These are phyloP conservation scores for Sarcophaga rosellei DNA, from an alignment of 2,888 invertebrate species.

Conservation along the genomic window DNA sequence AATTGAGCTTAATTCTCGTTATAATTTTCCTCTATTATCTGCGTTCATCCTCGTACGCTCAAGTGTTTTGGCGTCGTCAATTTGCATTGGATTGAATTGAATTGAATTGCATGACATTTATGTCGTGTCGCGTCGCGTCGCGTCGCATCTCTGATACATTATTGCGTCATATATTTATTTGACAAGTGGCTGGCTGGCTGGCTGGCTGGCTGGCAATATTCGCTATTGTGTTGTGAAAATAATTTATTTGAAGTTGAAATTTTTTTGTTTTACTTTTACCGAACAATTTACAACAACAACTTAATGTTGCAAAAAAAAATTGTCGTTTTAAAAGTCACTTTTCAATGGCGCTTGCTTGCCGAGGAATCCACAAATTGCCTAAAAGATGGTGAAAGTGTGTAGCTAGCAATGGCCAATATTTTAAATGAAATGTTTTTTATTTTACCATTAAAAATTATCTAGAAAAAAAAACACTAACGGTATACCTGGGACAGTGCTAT, in stretches of 20 bases:
- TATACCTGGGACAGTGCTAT: too few species aligned
- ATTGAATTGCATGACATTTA: slow-evolving; percentile 47
- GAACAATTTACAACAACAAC: too few species aligned
- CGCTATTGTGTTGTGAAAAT: slow-evolving; percentile 4
- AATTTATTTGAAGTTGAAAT: slow-evolving; percentile 38
- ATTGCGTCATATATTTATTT: slow-evolving; percentile 15
- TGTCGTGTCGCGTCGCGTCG: neutral
- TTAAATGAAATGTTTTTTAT: too few species aligned
- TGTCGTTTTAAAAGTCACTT: too few species aligned
- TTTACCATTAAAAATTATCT: too few species aligned
- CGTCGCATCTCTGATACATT: neutral
- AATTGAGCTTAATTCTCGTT: slow-evolving; percentile 49
- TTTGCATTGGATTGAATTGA: slow-evolving; percentile 57
- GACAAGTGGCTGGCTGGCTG: slow-evolving; percentile 22
- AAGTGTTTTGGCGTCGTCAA: slow-evolving; percentile 65
- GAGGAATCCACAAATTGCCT: too few species aligned
- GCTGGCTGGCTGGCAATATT: too few species aligned
- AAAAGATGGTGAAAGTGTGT: too few species aligned
- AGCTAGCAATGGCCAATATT: too few species aligned
- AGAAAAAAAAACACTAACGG: too few species aligned
- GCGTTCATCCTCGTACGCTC: neutral
- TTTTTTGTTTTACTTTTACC: neutral
- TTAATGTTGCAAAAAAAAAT: too few species aligned
- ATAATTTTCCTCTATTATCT: slow-evolving; percentile 57
- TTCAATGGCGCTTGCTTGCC: too few species aligned